Evolutionary conservation across 1,140 invertebrate genomes (phyloP).

Genomic region (Spodoptera litura): DNA sequence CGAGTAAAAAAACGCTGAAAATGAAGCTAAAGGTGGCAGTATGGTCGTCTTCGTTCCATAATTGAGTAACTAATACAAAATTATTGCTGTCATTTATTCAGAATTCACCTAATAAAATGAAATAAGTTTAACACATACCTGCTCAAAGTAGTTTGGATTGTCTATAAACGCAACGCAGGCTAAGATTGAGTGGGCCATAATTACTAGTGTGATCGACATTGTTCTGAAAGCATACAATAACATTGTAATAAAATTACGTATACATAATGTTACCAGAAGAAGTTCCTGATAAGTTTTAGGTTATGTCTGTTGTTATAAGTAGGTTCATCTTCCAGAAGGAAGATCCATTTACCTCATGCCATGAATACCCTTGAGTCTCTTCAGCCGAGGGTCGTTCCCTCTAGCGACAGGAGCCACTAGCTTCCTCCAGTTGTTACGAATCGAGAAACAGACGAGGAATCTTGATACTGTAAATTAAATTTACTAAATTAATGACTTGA

Average conservation of each 20-base stretch:
- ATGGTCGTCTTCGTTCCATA: too few species aligned
- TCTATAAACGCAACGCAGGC: neutral
- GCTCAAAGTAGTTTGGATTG: neutral
- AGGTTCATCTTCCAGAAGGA: too few species aligned
- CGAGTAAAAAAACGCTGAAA: too few species aligned
- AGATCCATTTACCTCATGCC: conserved; percentile 45
- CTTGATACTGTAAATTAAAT: conserved; percentile 45
- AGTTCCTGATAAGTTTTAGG: too few species aligned
- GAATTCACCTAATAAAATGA: too few species aligned
- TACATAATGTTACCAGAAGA: too few species aligned
- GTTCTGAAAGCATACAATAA: neutral
- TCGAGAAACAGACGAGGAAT: conserved; percentile 51
- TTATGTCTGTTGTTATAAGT: too few species aligned
- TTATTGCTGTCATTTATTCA: too few species aligned
- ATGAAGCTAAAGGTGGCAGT: too few species aligned
- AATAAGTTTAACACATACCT: neutral
- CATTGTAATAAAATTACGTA: too few species aligned
- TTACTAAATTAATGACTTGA: too few species aligned
- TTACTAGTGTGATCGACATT: neutral
- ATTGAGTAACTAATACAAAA: too few species aligned
- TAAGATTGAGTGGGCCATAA: neutral
- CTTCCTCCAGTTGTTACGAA: conserved; percentile 53
- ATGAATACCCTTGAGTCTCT: conserved; percentile 45
- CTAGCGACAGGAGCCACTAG: conserved; percentile 32
- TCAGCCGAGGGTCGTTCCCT: conserved; percentile 42